Evolutionary conservation across 2,888 invertebrate genomes (phyloP), one percentile per base, ranked within the genome.

Genomic region (Trissolcus japonicus): DNA sequence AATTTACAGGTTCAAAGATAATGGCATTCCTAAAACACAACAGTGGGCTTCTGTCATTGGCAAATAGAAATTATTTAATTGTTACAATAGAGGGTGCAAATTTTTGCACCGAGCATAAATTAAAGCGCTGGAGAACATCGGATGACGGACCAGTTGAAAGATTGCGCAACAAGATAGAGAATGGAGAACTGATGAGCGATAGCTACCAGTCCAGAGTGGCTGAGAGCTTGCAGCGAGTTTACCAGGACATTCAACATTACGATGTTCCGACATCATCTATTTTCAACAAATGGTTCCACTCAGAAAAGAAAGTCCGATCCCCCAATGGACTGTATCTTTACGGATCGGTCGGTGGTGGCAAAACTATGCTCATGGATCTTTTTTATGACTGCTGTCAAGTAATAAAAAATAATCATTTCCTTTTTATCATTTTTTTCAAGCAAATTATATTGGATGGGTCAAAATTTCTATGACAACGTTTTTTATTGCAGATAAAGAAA

Each of bases 291-390:
- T 87, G 86, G 82, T 82, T 88, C 56, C 84, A 91, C 59, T 91
- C 90, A 79, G 83, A 83, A 56, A 86, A 84, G 74, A 80, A 82
- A 71, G 83, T 82, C 51, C 89, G 91, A 77, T 91, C 91, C 46
- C 95, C 95, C 0, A 93, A 93, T 89, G 98, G 98, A 4, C 90
- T 98, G 11, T 98, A 98, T 86, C 93, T 98, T 73, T 93, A 95
- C 90, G 98, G 98, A 67, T 94, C 96, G 85, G 96, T 97, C 78
- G 96, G 97, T 54, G 96, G 97, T 82, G 99, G 99, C 53, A 99
- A 99, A 91, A 99, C 99, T 6, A 99, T 99, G 94, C 90, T 99
- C 71, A 99, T 99, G 99, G 99, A 99, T 90, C 90, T 99, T 84
- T 99, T 99, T 90, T 97, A 95, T 91, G 93, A 96, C 83, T 93